Conservation (phyloP, 2,113 vertebrate genomes). For the Hippopotamus amphibius region DNA sequence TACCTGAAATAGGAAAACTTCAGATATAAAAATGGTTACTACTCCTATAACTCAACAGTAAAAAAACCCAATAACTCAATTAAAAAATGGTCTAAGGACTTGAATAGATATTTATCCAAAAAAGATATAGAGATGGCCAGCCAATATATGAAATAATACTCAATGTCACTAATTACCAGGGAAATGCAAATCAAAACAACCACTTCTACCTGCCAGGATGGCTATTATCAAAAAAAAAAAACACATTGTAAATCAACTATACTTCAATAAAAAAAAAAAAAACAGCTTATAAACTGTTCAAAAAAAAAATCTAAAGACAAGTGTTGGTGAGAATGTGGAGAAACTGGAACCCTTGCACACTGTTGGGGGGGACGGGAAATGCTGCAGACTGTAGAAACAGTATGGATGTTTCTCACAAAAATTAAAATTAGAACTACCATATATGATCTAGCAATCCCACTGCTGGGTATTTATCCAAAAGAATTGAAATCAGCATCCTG, state of each 20-base stretch:
- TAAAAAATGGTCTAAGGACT: background rate
- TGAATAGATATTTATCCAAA: background rate
- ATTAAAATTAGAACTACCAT: background rate
- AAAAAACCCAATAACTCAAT: background rate
- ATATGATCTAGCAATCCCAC: background rate
- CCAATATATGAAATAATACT: background rate
- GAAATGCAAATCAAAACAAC: constrained; percentile 44
- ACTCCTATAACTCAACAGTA: background rate
- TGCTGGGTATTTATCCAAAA: background rate
- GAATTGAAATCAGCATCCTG: background rate
- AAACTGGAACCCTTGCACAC: background rate
- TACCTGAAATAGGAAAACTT: constrained; percentile 32
- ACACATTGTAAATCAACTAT: background rate
- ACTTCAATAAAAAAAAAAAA: background rate
- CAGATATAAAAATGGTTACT: background rate
- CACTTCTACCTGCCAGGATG: background rate
- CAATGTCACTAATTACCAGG: background rate
- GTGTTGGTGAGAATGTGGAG: background rate
- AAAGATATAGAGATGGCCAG: background rate
- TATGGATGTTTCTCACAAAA: background rate
- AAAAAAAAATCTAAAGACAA: background rate
- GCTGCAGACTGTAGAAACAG: background rate
- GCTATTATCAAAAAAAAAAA: background rate
- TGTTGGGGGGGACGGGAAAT: background rate
- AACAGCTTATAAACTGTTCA: background rate